Base-by-base conservation (phyloP, 2,113 vertebrate species). In the Serinus canaria region DNA sequence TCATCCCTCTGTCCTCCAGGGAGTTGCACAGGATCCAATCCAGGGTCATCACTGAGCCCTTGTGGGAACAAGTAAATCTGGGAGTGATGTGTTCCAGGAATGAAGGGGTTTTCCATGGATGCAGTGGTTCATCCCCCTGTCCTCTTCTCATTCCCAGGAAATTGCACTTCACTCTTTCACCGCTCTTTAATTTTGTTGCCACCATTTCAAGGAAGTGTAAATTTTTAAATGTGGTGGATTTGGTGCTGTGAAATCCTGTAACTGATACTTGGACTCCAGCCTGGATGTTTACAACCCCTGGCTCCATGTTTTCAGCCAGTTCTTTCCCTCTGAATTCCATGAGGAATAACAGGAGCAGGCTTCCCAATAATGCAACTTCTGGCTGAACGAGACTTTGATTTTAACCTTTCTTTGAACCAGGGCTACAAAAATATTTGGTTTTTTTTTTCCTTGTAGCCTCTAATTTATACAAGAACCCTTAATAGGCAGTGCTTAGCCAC, bases 381-480 rank as follows among this genome's bases (percentile, higher is more conserved):
- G 14, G 33, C 41, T 13, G 56, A 83, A 70, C 2, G 28, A 53
- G 14, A 49, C 7, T 90, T 87, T 46, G 25, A 49, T 55, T 78
- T 92, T 74, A 47, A 12, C 27, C 23, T 68, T 74, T 60, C 37
- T 91, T 68, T 19, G n/a, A 80, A 62, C 12, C 24, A 20, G 28
- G 33, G 21, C 25, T 47, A 21, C 19, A 70, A 90, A 96, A 94
- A 90, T 75, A 23, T 90, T 89, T 91, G 22, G 2, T 18, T 55
- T 0, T 22, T 75, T 22, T 75, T 86, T 63, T 2, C 10, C 59
- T 94, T 35, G 12, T 86, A 89, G 21, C 41, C 84, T 95, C 90
- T 88, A 86, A 83, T 97, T 94, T 95, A 4, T 87, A 83, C 70
- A 90, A 96, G 83, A 89, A 89, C 17, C 25, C 56, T 85, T 77